Base-by-base conservation (phyloP, 2,797 vertebrate genomes). In the Cossypha caffra region DNA sequence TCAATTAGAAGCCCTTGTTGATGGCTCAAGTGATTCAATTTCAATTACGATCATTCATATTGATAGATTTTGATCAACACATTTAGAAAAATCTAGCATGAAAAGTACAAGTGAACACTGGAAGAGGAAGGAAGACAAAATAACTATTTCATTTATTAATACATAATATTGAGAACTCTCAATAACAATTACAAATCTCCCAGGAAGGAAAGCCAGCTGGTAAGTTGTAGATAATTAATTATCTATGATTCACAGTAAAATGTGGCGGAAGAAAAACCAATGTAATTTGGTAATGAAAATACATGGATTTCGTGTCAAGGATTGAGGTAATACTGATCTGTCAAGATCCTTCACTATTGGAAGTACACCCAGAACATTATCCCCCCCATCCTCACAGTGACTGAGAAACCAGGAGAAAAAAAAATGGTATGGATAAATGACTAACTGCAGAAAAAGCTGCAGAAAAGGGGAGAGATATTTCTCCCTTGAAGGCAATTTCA, bases 311-410 rank as follows among this genome's bases (percentile, higher is more conserved):
- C 28, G 62, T 13, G 19, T 55, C 81, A 89, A 54, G 37, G 37
- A 87, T 18, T 25, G 48, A 78, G 16, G 48, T 2, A 69, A 35
- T 14, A 63, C 48, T 55, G 33, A 71, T 37, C 31, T 61, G 15
- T 40, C 50, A 55, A 33, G 9, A 25, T 28, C 29, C 50, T 68
- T 78, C 54, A 55, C 33, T 66, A 21, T 3, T n/a, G 37, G 6
- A 62, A 82, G 12, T 9, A 50, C 29, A 64, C 19, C 29, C 35
- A 75, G n/a, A 88, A 67, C 66, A 37, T 45, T 18, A 64, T 23
- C 45, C 3, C 7, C 20, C 61, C 25, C 3, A 4, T 43, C 18
- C 42, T n/a, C 6, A 5, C 1, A 1, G 9, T 25, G 58, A 78
- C 10, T 23, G 51, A 75, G 15, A 43, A 15, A 57, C 26, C 3